These are phyloP conservation scores for Acanthornis magna DNA, from an alignment of 2,797 vertebrate genomes.

Conservation along the genomic window DNA sequence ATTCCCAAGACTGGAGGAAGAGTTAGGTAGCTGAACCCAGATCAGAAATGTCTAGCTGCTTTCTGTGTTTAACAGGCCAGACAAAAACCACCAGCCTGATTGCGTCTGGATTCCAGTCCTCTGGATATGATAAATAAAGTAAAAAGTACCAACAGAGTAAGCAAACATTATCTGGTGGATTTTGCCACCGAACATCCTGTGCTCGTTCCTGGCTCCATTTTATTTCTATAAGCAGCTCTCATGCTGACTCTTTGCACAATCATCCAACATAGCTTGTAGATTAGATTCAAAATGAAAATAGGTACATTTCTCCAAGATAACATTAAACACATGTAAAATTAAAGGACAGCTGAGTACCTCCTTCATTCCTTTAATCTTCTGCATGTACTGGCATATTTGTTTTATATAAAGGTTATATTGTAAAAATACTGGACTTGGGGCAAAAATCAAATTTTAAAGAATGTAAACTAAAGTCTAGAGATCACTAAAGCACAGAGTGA, in stretches of 20 bases:
- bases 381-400: constrained; percentile 47
- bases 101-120: not conserved
- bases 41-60: not conserved
- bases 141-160: not conserved
- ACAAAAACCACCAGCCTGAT: not conserved
- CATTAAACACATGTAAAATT: constrained; percentile 52
- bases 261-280: not conserved
- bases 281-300: constrained; percentile 47
- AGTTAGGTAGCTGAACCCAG: not conserved
- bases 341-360: not conserved
- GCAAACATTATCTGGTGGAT: not conserved
- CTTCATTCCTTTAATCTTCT: constrained; percentile 50
- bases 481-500: constrained; percentile 10
- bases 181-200: not conserved
- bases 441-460: constrained; percentile 40
- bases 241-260: not conserved
- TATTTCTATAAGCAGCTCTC: constrained; percentile 8
- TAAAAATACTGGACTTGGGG: constrained; percentile 38
- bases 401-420: constrained; percentile 61
- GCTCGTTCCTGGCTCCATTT: not conserved
- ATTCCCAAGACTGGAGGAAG: not conserved
- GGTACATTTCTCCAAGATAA: constrained; percentile 25
- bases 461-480: constrained; percentile 42
- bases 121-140: constrained; percentile 34
- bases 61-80: not conserved